phyloP scores from a whole-genome alignment of 1,140 invertebrate species.

The Brachionus sp. region DNA sequence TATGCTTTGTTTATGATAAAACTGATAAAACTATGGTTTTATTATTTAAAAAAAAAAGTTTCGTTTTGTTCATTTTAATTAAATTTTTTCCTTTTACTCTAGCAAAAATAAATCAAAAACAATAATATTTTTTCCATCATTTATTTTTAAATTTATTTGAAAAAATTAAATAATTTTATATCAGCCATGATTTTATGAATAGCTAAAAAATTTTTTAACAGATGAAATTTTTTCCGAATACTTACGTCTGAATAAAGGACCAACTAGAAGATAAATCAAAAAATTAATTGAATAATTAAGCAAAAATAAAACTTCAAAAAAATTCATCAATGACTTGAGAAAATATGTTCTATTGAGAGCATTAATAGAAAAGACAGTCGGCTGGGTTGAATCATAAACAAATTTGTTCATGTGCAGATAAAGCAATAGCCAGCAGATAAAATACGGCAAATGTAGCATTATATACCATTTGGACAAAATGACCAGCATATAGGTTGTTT shows the following conservation, averaged over 20 bases:
- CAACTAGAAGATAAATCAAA: conserved; percentile 15
- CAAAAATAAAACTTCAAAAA: conserved; percentile 34
- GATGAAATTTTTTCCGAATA: conserved; percentile 24
- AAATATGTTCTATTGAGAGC: background rate
- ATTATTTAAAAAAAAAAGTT: too few species aligned
- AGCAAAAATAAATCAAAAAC: too few species aligned
- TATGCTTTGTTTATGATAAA: too few species aligned
- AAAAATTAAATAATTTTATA: background rate
- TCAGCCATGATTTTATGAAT: background rate
- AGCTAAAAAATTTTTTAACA: conserved; percentile 9
- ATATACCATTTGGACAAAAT: conserved; percentile 29
- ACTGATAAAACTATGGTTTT: too few species aligned
- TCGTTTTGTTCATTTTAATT: too few species aligned
- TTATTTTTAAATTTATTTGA: background rate
- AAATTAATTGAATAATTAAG: conserved; percentile 40
- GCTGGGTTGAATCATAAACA: background rate
- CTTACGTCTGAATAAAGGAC: conserved; percentile 13
- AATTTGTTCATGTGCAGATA: background rate
- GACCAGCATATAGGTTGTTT: conserved; percentile 21
- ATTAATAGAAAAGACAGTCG: background rate
- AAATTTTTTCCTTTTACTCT: too few species aligned
- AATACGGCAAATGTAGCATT: conserved; percentile 17
- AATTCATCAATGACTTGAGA: background rate
- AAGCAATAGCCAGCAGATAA: conserved; percentile 13
- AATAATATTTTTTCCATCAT: too few species aligned